Percentiles rank a stretch among this genome's conserved stretches.
These are phyloP conservation scores for Lonchura striata DNA, from an alignment of 2,113 vertebrate species.

Conservation along the genomic window DNA sequence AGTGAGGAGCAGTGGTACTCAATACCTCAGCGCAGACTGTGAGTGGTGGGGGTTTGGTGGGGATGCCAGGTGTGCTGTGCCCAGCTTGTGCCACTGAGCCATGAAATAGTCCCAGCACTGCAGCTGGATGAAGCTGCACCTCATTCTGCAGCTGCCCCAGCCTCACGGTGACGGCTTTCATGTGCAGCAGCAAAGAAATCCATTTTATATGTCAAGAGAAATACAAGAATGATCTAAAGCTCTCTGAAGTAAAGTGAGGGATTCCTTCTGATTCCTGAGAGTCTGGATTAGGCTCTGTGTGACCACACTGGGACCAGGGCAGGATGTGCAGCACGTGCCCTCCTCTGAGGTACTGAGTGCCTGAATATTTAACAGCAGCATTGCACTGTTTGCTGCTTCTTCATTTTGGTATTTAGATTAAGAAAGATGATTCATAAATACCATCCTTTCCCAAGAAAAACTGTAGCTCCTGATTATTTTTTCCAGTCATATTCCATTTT, in stretches of 20 bases:
- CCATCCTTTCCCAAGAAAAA: neutral
- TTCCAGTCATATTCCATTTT: neutral
- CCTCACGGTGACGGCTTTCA: fast-evolving
- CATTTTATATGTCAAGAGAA: neutral
- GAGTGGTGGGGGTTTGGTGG: neutral
- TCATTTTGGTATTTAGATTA: neutral
- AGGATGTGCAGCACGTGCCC: neutral
- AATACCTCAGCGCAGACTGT: neutral
- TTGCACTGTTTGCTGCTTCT: neutral
- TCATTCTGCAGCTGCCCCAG: fast-evolving
- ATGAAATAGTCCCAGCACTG: neutral
- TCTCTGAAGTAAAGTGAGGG: neutral
- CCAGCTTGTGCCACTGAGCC: fast-evolving
- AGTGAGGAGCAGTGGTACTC: neutral
- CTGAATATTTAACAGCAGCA: neutral
- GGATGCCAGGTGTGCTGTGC: fast-evolving
- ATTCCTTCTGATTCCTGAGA: neutral
- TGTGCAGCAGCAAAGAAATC: neutral
- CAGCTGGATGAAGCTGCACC: too few species aligned
- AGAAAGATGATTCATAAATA: neutral
- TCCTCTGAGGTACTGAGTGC: neutral
- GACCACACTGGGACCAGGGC: fast-evolving
- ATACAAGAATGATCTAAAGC: neutral
- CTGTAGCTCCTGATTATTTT: neutral
- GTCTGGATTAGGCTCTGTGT: neutral